Percentiles rank a stretch among this genome's conserved stretches.
phyloP scores from a whole-genome alignment of 2,888 invertebrate species.

The Eilema griseolum region DNA sequence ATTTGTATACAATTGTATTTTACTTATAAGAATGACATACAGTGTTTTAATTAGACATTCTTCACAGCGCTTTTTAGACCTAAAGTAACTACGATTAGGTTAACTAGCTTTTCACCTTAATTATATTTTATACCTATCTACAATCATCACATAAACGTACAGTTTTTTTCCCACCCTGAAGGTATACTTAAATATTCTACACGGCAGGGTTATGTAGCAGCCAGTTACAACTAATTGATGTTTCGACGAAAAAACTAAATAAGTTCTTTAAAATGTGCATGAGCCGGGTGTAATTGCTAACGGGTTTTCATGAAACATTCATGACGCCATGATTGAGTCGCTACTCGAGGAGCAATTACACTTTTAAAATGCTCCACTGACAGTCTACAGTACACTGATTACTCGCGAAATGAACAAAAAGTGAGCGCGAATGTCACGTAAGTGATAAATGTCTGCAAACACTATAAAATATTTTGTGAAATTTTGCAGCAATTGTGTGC shows the following conservation, averaged over 20 bases:
- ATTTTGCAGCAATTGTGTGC: too few relatives aligned
- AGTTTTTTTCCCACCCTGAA: not conserved
- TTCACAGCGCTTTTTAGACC: too few relatives aligned
- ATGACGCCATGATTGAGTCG: conserved; percentile 77
- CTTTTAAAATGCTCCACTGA: conserved; percentile 62
- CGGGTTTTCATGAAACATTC: conserved; percentile 79
- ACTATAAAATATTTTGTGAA: not conserved
- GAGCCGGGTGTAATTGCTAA: conserved; percentile 66
- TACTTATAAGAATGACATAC: too few relatives aligned
- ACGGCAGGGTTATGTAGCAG: conserved; percentile 50
- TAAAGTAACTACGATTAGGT: too few relatives aligned
- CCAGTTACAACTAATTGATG: conserved; percentile 70
- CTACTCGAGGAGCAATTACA: conserved; percentile 60
- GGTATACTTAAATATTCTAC: not conserved
- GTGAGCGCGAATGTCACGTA: conserved; percentile 32
- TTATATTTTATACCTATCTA: too few relatives aligned
- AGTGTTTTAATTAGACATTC: too few relatives aligned
- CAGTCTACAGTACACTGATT: conserved; percentile 48
- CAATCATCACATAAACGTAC: not conserved
- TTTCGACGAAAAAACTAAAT: conserved; percentile 63
- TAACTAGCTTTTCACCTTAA: too few relatives aligned
- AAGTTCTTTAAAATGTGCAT: conserved; percentile 51
- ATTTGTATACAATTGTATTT: too few relatives aligned
- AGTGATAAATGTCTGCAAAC: conserved; percentile 28
- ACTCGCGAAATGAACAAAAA: conserved; percentile 45